Conservation (phyloP, 2,797 vertebrate species). For the Garrulus glandarius region DNA sequence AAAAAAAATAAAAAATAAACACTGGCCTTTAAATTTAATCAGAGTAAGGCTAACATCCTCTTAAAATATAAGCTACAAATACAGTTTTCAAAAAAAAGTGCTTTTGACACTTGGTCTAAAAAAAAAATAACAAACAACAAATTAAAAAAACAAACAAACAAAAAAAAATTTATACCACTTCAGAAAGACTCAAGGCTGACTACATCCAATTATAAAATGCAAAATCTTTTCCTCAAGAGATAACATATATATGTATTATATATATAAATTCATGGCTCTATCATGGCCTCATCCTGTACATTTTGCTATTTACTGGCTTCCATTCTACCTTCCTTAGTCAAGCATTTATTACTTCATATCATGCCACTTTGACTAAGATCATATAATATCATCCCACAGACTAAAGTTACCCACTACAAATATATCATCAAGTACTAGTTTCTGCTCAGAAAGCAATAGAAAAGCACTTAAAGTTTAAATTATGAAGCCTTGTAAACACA, state of each 20-base stretch:
- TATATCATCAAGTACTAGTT: constrained; percentile 43
- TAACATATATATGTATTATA: constrained; percentile 73
- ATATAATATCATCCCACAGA: constrained; percentile 55
- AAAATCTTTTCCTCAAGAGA: constrained; percentile 67
- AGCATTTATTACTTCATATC: constrained; percentile 44
- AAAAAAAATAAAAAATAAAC: constrained; percentile 45
- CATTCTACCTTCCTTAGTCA: constrained; percentile 58
- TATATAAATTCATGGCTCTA: constrained; percentile 72
- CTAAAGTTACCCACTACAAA: constrained; percentile 43
- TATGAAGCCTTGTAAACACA: constrained; percentile 57
- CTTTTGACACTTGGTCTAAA: constrained; percentile 70
- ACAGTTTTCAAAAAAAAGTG: constrained; percentile 73
- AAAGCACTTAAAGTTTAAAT: constrained; percentile 61
- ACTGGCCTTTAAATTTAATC: constrained; percentile 61
- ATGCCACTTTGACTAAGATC: constrained; percentile 50
- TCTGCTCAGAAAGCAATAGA: constrained; percentile 65
- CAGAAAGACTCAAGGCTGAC: constrained; percentile 66
- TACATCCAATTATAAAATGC: constrained; percentile 73
- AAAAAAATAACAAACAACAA: background rate
- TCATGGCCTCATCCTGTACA: constrained; percentile 64
- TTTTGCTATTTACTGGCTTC: constrained; percentile 51
- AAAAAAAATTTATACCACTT: constrained; percentile 47
- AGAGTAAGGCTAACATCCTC: constrained; percentile 71
- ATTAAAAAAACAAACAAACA: background rate
- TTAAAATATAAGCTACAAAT: constrained; percentile 69